These are phyloP conservation scores for Syrrhaptes paradoxus DNA, from an alignment of 2,113 vertebrate species.

Conservation along the genomic window DNA sequence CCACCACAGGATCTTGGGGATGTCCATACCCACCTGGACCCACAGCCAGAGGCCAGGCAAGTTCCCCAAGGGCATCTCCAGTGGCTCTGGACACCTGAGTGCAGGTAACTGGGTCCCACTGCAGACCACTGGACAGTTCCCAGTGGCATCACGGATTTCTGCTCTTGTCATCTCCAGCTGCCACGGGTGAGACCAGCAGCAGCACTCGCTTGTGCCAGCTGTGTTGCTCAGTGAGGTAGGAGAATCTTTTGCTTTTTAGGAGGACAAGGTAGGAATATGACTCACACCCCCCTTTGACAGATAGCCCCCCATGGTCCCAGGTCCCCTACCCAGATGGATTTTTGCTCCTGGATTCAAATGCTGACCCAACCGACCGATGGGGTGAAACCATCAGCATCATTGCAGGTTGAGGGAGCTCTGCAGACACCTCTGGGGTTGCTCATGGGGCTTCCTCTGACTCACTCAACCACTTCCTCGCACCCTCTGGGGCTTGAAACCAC, in stretches of 20 bases:
- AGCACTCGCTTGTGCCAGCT: background rate
- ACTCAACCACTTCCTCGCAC: rapidly evolving
- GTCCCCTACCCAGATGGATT: rapidly evolving
- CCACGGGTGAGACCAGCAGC: background rate
- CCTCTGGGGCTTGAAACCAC: background rate
- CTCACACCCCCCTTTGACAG: background rate
- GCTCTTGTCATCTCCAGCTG: background rate
- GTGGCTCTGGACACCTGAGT: background rate
- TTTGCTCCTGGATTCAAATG: background rate
- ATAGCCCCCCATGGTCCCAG: rapidly evolving
- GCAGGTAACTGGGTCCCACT: background rate
- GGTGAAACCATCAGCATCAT: background rate
- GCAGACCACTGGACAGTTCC: background rate
- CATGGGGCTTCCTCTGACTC: background rate
- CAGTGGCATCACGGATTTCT: background rate
- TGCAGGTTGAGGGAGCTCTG: background rate
- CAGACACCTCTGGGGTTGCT: background rate
- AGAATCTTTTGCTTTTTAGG: background rate
- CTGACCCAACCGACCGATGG: background rate
- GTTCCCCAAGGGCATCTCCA: background rate
- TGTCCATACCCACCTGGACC: rapidly evolving
- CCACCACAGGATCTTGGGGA: background rate
- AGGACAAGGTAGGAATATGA: background rate
- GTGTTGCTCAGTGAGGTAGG: background rate
- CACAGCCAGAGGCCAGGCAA: background rate